Conservation (phyloP, 1,140 invertebrate genomes). For the Pachypsylla venusta region DNA sequence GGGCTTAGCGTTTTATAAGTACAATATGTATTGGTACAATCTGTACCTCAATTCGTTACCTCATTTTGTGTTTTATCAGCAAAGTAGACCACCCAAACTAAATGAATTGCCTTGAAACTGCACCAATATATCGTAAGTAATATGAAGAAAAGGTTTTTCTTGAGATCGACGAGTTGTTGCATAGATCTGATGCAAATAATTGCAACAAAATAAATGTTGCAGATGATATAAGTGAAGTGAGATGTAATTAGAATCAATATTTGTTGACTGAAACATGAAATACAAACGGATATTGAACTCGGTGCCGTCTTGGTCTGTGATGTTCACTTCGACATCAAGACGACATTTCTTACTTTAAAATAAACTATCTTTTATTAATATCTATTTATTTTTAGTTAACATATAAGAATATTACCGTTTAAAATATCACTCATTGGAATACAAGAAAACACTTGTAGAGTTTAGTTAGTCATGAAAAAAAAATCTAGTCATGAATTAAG, state of each 20-base stretch:
- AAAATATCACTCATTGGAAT: too few relatives aligned
- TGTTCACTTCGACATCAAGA: too few relatives aligned
- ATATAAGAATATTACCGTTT: too few relatives aligned
- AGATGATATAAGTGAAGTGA: constrained; percentile 7
- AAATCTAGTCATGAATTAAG: too few relatives aligned
- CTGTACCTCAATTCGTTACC: not conserved
- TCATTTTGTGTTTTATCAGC: not conserved
- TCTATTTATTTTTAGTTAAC: too few relatives aligned
- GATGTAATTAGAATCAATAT: not conserved
- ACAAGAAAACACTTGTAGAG: too few relatives aligned
- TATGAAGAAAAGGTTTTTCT: not conserved
- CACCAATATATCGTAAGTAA: not conserved
- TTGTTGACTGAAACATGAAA: constrained; percentile 4
- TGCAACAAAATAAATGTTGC: not conserved
- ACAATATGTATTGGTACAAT: too few relatives aligned
- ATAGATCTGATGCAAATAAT: not conserved
- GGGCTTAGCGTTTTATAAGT: too few relatives aligned
- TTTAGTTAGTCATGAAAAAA: too few relatives aligned
- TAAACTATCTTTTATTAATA: too few relatives aligned
- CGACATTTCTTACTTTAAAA: too few relatives aligned
- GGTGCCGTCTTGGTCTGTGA: too few relatives aligned
- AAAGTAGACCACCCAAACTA: not conserved
- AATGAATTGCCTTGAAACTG: not conserved
- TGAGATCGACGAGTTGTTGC: not conserved
- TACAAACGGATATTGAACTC: not conserved